Evolutionary conservation across 2,888 invertebrate species (phyloP), one percentile per base, ranked within the genome.

Genomic region (Eilema sororculum): DNA sequence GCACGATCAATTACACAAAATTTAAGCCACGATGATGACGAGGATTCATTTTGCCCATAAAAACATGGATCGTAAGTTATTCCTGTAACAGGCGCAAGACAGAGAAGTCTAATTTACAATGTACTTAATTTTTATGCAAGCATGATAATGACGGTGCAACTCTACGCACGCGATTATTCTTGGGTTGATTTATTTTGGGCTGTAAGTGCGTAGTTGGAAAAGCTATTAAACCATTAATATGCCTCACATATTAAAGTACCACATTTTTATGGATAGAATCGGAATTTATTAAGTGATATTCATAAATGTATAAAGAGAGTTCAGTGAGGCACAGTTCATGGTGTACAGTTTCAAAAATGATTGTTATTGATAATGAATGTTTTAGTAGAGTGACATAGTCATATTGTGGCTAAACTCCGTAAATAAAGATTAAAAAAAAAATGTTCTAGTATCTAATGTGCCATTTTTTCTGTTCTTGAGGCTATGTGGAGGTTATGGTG

Each of bases 121-220:
- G 22, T n/a, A 67, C 24, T 67, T 67, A 71, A 75, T 81, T 74
- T 71, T 69, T 60, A 81, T 79, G 72, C 81, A 75, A 79, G 73
- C 71, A 74, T 81, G 73, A 81, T 81, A 77, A 77, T 68, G 69
- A 65, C 56, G 63, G 69, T 66, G 68, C 67, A 72, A 66, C 24
- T 59, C 75, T 68, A 66, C 56, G 41, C 80, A 81, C 75, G 81
- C 77, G 37, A 81, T 37, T 57, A n/a, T 37, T 67, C 33, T 30
- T 28, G 30, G 20, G 46, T 60, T 75, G 72, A 81, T 75, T 77
- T 81, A 80, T 81, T 77, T 57, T 16, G 62, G 33, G 37, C 22
- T 59, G 33, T 59, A 56, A 60, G 61, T 67, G 68, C 33, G n/a
- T 28, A 28, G 52, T 65, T 28, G 22, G 28, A 30, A 65, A 65